Evolutionary conservation across 2,888 invertebrate genomes (phyloP).

Genomic region (Alloscopus bannaensis): DNA sequence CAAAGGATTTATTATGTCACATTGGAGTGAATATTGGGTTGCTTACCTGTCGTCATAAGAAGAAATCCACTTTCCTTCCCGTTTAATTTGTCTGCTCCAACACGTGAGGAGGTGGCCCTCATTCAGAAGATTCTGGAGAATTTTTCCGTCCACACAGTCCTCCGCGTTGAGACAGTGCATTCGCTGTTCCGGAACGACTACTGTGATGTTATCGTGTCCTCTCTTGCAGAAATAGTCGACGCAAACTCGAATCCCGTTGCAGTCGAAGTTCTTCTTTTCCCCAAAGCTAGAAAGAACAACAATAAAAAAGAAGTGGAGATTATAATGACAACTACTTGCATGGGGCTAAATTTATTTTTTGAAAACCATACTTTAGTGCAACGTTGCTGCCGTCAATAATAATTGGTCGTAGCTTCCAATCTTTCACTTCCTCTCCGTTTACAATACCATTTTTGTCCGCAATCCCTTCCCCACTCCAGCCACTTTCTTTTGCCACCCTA

Average conservation of each 20-base stretch:
- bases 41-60: slow-evolving; percentile 38
- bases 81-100: neutral
- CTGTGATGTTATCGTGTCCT: slow-evolving; percentile 25
- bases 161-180: neutral
- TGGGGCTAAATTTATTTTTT: neutral
- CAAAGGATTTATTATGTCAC: neutral
- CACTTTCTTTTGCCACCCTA: too few species aligned
- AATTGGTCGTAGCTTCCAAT: slow-evolving; percentile 33
- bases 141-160: neutral
- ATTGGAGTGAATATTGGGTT: neutral
- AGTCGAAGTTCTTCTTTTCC: slow-evolving; percentile 2
- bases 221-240: slow-evolving; percentile 13
- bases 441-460: neutral
- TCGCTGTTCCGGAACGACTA: slow-evolving; percentile 23
- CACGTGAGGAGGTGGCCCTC: neutral
- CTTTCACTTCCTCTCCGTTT: neutral
- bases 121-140: neutral
- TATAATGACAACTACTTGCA: neutral
- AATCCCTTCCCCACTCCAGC: neutral
- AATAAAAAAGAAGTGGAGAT: neutral
- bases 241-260: slow-evolving; percentile 28
- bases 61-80: slow-evolving; percentile 7
- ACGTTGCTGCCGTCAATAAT: slow-evolving; percentile 38
- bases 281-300: slow-evolving; percentile 6
- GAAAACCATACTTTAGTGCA: slow-evolving; percentile 11